phyloP scores from a whole-genome alignment of 2,888 invertebrate species.

The Hanleya hanleyi region DNA sequence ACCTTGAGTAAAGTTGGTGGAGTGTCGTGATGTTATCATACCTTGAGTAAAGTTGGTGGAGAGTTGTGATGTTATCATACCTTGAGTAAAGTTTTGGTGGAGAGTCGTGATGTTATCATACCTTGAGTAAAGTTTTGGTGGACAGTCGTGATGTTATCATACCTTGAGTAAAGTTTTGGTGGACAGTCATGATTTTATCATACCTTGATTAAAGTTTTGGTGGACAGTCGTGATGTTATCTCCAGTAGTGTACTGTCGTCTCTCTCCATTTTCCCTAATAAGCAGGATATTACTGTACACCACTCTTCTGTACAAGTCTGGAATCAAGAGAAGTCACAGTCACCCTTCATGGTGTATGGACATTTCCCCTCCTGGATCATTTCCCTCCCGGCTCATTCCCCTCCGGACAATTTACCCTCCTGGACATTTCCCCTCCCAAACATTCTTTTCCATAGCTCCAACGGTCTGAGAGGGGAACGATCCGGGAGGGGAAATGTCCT shows the following conservation, averaged over 20 bases:
- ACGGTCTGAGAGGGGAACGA: too few species aligned
- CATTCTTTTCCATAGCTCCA: too few species aligned
- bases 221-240: constrained; percentile 54
- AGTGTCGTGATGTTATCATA: neutral
- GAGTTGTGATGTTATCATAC: neutral
- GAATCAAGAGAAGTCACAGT: too few species aligned
- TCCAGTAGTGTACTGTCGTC: constrained; percentile 51
- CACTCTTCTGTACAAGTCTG: constrained; percentile 45
- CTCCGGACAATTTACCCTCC: too few species aligned
- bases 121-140: neutral
- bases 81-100: neutral
- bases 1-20: neutral
- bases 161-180: neutral
- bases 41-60: neutral
- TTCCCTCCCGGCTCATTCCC: too few species aligned
- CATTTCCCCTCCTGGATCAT: too few species aligned
- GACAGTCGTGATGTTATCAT: neutral
- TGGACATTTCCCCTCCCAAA: too few species aligned
- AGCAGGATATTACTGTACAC: constrained; percentile 60
- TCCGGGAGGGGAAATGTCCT: too few species aligned
- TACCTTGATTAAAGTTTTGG: constrained; percentile 56
- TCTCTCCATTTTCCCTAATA: constrained; percentile 49
- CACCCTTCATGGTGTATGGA: too few species aligned
- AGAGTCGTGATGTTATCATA: neutral
- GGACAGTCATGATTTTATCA: constrained; percentile 13